Evolutionary conservation across 2,888 invertebrate species (phyloP).

Genomic region (Pyrrhia umbra): DNA sequence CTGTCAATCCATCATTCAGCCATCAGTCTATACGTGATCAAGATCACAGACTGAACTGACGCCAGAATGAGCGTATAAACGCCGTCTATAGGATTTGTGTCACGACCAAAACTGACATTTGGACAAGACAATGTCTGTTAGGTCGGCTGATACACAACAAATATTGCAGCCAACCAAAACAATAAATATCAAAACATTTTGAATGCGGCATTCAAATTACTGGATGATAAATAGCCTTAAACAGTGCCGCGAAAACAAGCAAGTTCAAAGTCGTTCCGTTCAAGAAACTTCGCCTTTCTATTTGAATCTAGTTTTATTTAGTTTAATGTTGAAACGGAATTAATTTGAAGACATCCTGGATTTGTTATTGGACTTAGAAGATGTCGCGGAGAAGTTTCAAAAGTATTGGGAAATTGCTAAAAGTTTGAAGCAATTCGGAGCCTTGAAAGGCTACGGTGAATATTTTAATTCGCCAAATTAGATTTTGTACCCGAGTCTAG

Average conservation of each 20-base stretch:
- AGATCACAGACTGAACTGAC: no score
- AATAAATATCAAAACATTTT: constrained; percentile 17
- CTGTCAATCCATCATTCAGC: no score
- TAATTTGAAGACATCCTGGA: constrained; percentile 44
- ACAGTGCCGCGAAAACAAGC: constrained; percentile 40
- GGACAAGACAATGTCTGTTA: background rate
- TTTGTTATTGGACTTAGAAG: constrained; percentile 25
- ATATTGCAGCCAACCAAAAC: background rate
- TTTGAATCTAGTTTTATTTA: constrained; percentile 56
- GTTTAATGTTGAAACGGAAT: constrained; percentile 45
- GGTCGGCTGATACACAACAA: background rate
- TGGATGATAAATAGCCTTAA: constrained; percentile 28
- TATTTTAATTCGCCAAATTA: constrained; percentile 1
- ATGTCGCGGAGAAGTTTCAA: constrained; percentile 22
- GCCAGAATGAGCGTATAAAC: no score
- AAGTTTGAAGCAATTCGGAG: constrained; percentile 6
- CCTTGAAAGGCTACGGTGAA: constrained; percentile 6
- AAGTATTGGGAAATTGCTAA: constrained; percentile 15
- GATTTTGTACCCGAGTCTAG: background rate
- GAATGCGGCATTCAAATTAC: constrained; percentile 27
- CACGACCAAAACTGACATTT: background rate
- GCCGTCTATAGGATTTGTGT: no score
- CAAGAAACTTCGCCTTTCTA: constrained; percentile 44
- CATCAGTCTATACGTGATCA: no score
- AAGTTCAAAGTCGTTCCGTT: constrained; percentile 43